phyloP scores from a whole-genome alignment of 2,797 vertebrate species.

The Pogonophryne albipinna region DNA sequence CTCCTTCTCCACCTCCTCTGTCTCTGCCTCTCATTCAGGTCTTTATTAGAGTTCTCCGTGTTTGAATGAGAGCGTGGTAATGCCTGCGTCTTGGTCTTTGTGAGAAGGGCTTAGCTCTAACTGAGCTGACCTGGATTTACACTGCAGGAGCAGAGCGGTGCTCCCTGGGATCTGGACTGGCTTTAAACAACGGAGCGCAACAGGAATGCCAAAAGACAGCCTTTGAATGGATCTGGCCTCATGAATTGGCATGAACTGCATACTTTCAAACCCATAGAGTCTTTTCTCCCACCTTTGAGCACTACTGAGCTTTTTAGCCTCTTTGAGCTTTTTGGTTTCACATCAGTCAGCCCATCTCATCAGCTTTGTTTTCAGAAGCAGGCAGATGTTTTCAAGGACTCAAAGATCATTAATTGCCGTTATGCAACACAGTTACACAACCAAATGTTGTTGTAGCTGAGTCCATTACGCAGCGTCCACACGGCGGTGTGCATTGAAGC shows the following conservation, averaged over 20 bases:
- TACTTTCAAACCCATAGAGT: not conserved
- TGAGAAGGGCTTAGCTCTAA: conserved; percentile 48
- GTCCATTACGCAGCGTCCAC: too few relatives aligned
- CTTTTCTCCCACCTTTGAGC: not conserved
- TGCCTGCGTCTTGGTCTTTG: conserved; percentile 56
- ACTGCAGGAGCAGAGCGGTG: conserved; percentile 30
- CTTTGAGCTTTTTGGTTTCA: conserved; percentile 2
- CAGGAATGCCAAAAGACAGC: conserved; percentile 5
- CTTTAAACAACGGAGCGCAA: not conserved
- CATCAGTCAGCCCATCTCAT: not conserved
- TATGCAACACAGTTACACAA: too few relatives aligned
- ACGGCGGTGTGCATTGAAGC: too few relatives aligned
- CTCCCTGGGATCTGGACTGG: conserved; percentile 21
- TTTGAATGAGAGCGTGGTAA: conserved; percentile 52
- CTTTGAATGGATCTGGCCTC: not conserved
- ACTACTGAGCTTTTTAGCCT: not conserved
- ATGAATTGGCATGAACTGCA: not conserved
- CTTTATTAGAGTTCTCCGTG: conserved; percentile 39
- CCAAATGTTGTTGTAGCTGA: too few relatives aligned
- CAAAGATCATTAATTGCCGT: too few relatives aligned
- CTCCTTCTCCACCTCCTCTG: conserved; percentile 46
- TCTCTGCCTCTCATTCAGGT: conserved; percentile 52
- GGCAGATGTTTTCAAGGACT: not conserved
- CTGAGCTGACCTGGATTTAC: conserved; percentile 64
- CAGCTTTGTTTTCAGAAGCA: not conserved